Conservation (phyloP, 2,888 invertebrate genomes). For the Megalurothrips usitatus region DNA sequence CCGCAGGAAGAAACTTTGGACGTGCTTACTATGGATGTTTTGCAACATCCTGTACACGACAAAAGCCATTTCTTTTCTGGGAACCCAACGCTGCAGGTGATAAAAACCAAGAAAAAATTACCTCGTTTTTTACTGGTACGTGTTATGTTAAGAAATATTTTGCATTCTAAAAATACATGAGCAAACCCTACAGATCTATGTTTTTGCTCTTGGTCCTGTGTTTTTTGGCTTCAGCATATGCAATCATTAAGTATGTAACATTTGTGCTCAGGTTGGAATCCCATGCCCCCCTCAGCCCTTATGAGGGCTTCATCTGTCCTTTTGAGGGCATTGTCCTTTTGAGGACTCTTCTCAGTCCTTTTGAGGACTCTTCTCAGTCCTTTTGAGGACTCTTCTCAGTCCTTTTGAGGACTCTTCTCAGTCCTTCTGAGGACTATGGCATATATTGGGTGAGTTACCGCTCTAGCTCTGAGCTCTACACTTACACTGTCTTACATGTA, state of each 20-base stretch:
- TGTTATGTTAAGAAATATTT: neutral
- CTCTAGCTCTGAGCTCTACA: too few relatives aligned
- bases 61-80: neutral
- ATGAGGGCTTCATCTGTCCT: too few relatives aligned
- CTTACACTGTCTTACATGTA: neutral
- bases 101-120: neutral
- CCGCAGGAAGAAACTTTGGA: neutral
- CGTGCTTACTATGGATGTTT: neutral
- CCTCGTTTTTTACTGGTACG: neutral
- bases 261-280: neutral
- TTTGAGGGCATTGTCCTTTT: neutral
- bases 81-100: neutral
- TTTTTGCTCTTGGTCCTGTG: neutral
- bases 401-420: neutral
- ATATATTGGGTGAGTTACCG: neutral
- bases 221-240: neutral
- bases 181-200: neutral
- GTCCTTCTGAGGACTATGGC: neutral
- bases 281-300: neutral
- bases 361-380: neutral
- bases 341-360: slow-evolving; percentile 1
- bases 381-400: neutral
- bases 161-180: neutral
- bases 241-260: neutral
- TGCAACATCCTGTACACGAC: neutral